These are phyloP conservation scores for Nannoperca australis DNA, from an alignment of 2,797 vertebrate genomes.

Conservation along the genomic window DNA sequence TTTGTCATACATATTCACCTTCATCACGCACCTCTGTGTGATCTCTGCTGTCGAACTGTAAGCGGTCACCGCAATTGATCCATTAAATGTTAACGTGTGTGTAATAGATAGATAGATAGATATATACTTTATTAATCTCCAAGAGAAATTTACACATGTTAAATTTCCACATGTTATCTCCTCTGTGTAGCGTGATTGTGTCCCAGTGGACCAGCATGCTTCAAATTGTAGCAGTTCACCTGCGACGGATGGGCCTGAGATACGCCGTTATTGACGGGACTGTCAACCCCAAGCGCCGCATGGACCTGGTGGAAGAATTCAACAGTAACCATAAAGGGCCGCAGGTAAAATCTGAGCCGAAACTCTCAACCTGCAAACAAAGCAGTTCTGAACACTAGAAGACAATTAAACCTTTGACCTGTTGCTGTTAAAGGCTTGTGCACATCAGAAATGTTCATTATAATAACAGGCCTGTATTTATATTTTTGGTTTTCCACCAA, in stretches of 20 bases:
- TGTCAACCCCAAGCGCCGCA: conserved; percentile 92
- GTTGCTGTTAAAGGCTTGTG: neutral
- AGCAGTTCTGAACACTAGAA: neutral
- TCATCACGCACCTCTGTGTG: neutral
- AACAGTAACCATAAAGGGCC: conserved; percentile 89
- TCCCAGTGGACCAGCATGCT: conserved; percentile 99
- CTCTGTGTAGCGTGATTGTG: conserved; percentile 90
- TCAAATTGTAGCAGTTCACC: conserved; percentile 89
- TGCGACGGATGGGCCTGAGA: conserved; percentile 83
- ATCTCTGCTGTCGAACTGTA: neutral
- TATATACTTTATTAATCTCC: too few species aligned
- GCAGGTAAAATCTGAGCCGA: conserved; percentile 83
- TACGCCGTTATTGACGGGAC: conserved; percentile 90
- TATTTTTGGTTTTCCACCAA: conserved; percentile 22
- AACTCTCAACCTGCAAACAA: neutral
- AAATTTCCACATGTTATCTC: neutral
- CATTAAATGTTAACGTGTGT: neutral
- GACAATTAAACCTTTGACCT: neutral
- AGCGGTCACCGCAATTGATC: too few species aligned
- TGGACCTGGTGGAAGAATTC: conserved; percentile 96
- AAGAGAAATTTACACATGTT: too few species aligned
- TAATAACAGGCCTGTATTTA: neutral
- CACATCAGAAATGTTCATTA: neutral
- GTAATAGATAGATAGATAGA: too few species aligned
- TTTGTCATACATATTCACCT: neutral